Base-by-base conservation (phyloP, 2,888 invertebrate genomes). In the Odiellus spinosus region DNA sequence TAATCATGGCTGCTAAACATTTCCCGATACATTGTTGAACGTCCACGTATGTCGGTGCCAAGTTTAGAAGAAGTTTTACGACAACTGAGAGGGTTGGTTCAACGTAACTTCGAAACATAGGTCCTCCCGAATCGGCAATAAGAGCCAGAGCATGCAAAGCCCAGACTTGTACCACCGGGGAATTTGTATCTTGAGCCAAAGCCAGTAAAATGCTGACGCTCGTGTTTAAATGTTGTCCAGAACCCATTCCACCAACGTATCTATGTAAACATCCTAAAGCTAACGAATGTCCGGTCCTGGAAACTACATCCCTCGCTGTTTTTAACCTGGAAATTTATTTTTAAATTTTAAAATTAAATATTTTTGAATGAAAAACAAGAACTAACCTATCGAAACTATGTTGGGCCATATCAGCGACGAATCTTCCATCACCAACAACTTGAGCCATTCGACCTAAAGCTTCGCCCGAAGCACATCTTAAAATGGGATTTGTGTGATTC, bases 91-190 rank as follows among this genome's bases (percentile, higher is more conserved):
- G 71, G 0, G 90, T 83, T 1, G 91, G 87, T 63, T 98, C 96
- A 15, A 96, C 93, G 67, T 91, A 98, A 20, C 87, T 80, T 18
- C 95, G 76, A 71, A 98, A 98, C 91, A 98, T 95, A 1, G 98
- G 96, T 0, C 98, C 98, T 1, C 96, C 93, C 0, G 95, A 93
- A 67, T 96, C 95, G 3, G 91, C 93, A 50, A 98, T 84, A 53
- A 96, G 74, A 0, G 91, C 85, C 19, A 98, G 69, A 0, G 96
- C 93, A 69, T 96, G 91, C 12, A 98, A 71, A 0, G 96, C 83
- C 96, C 96, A 98, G 32, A 91, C 85, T 75, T 96, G 96, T n/a
- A 95, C 85, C 52, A 90, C 82, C 0, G 90, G 85, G 21, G 90
- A 85, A 1, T 86, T 80, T 46, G 80, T 77, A 64, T 96, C 96